Conservation (phyloP, 2,797 vertebrate genomes). For the Lycodopsis pacificus region DNA sequence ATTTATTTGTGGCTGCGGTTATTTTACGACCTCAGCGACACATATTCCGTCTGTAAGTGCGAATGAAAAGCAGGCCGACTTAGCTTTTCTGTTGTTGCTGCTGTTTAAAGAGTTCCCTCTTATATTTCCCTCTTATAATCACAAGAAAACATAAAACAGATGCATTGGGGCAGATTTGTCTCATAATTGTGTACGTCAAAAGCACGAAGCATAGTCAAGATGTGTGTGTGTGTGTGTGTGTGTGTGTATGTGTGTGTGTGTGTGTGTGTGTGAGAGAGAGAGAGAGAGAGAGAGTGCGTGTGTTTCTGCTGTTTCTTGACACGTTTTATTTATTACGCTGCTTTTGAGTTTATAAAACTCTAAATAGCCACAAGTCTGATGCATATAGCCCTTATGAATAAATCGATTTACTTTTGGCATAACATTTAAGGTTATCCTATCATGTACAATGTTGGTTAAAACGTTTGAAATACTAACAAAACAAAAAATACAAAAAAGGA, state of each 20-base stretch:
- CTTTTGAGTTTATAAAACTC: not conserved
- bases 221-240: not conserved
- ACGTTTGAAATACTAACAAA: too few relatives aligned
- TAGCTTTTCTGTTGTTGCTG: not conserved
- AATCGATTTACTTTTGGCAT: too few relatives aligned
- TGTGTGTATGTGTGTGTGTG: not conserved
- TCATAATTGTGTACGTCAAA: not conserved
- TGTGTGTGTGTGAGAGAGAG: not conserved
- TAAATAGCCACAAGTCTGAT: not conserved
- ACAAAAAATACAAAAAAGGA: too few relatives aligned
- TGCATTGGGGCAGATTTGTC: not conserved
- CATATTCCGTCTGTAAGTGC: conserved; percentile 61
- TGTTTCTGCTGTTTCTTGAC: not conserved
- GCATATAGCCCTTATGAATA: too few relatives aligned
- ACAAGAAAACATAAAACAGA: not conserved
- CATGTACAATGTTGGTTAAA: too few relatives aligned
- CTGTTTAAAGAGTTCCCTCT: too few relatives aligned
- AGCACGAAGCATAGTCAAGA: not conserved
- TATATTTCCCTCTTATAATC: not conserved
- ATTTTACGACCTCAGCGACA: conserved; percentile 77
- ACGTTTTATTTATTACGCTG: not conserved
- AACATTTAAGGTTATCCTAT: too few relatives aligned
- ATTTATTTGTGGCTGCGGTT: conserved; percentile 73
- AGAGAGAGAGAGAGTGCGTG: not conserved
- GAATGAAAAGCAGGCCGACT: conserved; percentile 44